These are phyloP conservation scores for Tuberolachnus salignus DNA, from an alignment of 2,888 invertebrate genomes.

Conservation along the genomic window DNA sequence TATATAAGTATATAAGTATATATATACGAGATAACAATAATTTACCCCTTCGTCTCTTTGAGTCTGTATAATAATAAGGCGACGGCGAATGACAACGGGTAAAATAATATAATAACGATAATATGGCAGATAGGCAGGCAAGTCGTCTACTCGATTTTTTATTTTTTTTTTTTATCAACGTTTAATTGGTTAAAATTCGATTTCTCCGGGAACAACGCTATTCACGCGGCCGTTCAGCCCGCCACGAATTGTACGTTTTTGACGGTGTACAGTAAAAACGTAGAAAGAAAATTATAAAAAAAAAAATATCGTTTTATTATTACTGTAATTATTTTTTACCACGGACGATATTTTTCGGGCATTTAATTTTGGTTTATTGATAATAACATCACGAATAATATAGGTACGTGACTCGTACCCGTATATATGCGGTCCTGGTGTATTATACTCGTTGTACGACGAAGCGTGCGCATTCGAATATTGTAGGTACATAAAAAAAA, in stretches of 20 bases:
- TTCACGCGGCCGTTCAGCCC: neutral
- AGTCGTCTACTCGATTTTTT: neutral
- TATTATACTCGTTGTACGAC: neutral
- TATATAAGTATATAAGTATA: neutral
- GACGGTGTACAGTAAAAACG: no score
- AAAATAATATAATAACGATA: neutral
- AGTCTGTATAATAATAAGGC: no score
- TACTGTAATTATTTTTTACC: neutral
- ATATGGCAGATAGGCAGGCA: no score
- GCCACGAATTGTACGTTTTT: neutral
- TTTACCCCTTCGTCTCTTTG: neutral
- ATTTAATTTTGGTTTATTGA: constrained; percentile 40
- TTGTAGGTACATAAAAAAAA: neutral
- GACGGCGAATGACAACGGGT: constrained; percentile 15
- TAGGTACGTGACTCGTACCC: neutral
- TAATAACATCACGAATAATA: neutral
- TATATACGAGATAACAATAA: constrained; percentile 23
- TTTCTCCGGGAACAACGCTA: constrained; percentile 6
- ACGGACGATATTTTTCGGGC: constrained; percentile 30
- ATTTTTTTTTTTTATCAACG: neutral
- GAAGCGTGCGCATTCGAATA: neutral
- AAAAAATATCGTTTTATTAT: constrained; percentile 10
- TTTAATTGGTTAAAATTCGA: constrained; percentile 21
- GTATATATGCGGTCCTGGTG: no score
- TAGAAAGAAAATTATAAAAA: no score